Percentiles rank a stretch among this genome's conserved stretches.
These are phyloP conservation scores for Centruroides vittatus DNA, from an alignment of 1,140 invertebrate species.

Conservation along the genomic window DNA sequence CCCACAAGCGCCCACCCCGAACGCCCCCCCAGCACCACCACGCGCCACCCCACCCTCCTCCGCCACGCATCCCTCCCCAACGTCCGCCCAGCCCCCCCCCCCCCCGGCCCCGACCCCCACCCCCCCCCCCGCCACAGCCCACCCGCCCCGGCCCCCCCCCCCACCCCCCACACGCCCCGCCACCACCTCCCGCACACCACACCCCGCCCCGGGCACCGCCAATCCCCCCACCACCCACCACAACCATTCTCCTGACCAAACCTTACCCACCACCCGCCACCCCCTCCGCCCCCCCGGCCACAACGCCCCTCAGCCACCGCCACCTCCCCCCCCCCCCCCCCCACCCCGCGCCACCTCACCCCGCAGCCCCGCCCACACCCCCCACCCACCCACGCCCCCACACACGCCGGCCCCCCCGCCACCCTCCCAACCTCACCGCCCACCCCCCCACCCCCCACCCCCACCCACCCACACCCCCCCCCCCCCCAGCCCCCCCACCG, in stretches of 20 bases:
- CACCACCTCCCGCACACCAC: neutral
- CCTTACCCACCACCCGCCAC: neutral
- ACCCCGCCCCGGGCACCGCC: neutral
- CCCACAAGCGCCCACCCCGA: no score
- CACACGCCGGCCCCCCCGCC: neutral
- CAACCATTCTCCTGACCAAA: neutral
- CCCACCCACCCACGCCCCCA: neutral
- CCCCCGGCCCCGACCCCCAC: neutral
- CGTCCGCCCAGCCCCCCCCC: no score
- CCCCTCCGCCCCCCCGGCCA: neutral
- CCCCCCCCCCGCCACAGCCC: neutral
- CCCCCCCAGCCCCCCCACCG: no score
- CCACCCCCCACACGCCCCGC: neutral
- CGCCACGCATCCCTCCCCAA: no score
- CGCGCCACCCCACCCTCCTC: no score
- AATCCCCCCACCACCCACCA: neutral
- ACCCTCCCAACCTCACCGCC: no score
- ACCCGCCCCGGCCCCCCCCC: neutral
- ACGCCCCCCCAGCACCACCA: no score
- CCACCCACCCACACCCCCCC: no score
- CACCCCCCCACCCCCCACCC: no score
- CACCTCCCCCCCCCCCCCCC: neutral
- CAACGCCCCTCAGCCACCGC: neutral
- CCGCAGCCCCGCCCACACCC: neutral
- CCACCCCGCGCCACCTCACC: neutral